These are phyloP conservation scores for Peromyscus polionotus DNA, from an alignment of 2,113 vertebrate genomes.

Conservation along the genomic window DNA sequence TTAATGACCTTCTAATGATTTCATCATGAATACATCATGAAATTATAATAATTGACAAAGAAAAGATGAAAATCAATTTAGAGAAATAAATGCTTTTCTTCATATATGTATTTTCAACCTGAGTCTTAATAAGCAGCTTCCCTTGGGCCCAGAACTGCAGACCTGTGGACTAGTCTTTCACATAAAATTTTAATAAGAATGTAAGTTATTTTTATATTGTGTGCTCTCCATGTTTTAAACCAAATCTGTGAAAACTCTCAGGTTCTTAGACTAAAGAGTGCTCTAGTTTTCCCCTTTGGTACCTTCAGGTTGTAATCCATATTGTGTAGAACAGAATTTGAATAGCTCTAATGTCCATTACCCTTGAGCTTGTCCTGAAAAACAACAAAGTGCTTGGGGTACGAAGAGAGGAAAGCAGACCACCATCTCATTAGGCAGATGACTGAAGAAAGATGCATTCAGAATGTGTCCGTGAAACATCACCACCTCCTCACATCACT, in stretches of 20 bases:
- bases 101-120: background rate
- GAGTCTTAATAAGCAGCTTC: background rate
- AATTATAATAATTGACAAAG: background rate
- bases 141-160: background rate
- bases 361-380: background rate
- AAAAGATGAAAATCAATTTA: conserved; percentile 6
- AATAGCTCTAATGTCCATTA: background rate
- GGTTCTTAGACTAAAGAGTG: background rate
- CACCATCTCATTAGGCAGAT: background rate
- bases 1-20: background rate
- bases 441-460: background rate
- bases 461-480: background rate
- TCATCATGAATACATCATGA: background rate
- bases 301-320: background rate
- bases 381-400: background rate
- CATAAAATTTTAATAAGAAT: background rate
- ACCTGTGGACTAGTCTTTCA: background rate
- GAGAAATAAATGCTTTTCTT: background rate
- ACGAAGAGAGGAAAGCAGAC: background rate
- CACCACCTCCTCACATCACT: background rate
- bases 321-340: background rate
- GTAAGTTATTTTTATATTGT: background rate
- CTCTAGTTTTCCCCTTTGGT: background rate
- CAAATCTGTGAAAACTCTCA: background rate
- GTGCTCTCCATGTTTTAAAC: background rate